phyloP scores from a whole-genome alignment of 2,797 vertebrate species.

The Mormyrus proboscirostris region DNA sequence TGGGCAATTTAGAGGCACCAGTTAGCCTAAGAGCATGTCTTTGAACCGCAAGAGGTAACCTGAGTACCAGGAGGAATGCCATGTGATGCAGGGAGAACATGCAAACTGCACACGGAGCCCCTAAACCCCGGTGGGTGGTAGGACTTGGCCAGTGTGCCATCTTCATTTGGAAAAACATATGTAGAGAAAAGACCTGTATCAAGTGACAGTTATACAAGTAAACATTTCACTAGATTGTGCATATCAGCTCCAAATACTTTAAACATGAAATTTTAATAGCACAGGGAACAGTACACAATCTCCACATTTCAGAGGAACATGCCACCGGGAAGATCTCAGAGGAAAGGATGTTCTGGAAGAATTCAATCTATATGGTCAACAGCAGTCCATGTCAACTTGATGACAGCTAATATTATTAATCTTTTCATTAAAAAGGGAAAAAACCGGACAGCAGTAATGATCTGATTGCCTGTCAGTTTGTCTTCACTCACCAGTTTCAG shows the following conservation, averaged over 20 bases:
- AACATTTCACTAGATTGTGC: neutral
- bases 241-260: neutral
- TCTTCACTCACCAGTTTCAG: neutral
- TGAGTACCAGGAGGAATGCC: neutral
- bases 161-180: neutral
- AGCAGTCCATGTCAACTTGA: neutral
- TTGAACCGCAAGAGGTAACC: neutral
- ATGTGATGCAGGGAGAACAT: neutral
- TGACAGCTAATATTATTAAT: neutral
- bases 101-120: neutral
- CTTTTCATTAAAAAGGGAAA: neutral
- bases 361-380: neutral
- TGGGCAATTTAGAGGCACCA: neutral
- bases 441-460: neutral
- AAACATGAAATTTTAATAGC: neutral
- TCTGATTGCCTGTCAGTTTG: neutral
- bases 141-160: neutral
- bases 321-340: neutral
- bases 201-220: neutral
- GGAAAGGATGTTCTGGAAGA: neutral
- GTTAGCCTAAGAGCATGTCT: neutral
- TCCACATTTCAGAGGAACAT: neutral
- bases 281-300: neutral
- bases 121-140: neutral
- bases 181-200: neutral